Percentiles rank a stretch among this genome's conserved stretches.
phyloP scores from a whole-genome alignment of 2,113 vertebrate species.

The human region DNA sequence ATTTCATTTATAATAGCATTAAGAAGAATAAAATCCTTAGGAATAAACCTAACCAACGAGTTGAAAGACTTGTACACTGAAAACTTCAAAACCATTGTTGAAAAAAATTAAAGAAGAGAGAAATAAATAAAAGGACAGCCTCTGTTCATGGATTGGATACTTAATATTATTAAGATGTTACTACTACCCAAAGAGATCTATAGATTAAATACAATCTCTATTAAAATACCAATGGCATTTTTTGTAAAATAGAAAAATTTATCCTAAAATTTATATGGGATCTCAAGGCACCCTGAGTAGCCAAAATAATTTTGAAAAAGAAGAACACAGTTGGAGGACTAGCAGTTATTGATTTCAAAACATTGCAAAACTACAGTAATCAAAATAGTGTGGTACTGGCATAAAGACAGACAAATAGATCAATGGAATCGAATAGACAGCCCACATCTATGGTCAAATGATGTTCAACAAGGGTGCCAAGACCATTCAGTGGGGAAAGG shows the following conservation, averaged over 20 bases:
- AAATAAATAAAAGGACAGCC: background rate
- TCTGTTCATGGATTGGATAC: background rate
- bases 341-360: background rate
- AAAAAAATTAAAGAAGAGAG: background rate
- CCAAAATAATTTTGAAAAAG: background rate
- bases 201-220: background rate
- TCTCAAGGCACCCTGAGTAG: background rate
- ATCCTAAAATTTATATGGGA: background rate
- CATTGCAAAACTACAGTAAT: background rate
- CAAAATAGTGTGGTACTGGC: background rate
- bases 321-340: background rate
- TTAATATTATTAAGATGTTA: background rate
- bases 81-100: background rate
- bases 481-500: background rate
- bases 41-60: background rate
- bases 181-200: background rate
- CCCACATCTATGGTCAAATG: background rate
- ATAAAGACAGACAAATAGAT: background rate
- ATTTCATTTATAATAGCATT: background rate
- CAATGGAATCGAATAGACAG: background rate
- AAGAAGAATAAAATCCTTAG: background rate
- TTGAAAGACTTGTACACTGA: background rate
- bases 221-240: background rate
- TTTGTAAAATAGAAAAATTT: background rate
- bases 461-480: background rate